phyloP scores from a whole-genome alignment of 1,140 invertebrate genomes.

The Cardiocondyla obscurior region DNA sequence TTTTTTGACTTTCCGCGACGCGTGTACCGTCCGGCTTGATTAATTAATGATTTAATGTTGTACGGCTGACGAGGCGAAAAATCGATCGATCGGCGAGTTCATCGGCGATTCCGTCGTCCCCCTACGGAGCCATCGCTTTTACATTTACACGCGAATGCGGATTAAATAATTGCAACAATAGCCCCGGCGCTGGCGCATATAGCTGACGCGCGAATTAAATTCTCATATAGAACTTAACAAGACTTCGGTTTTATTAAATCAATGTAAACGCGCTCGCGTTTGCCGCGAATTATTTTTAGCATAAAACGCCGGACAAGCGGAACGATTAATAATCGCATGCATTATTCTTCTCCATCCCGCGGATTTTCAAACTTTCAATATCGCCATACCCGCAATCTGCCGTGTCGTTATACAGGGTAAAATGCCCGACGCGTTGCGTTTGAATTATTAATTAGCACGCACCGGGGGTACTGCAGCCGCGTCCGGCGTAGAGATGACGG shows the following conservation, averaged over 20 bases:
- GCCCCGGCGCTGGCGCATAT: not conserved
- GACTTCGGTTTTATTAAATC: constrained; percentile 24
- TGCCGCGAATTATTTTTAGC: constrained; percentile 25
- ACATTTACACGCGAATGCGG: not conserved
- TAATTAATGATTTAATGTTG: constrained; percentile 39
- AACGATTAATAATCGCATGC: constrained; percentile 49
- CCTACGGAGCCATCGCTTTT: not conserved
- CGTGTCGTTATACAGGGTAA: constrained; percentile 24
- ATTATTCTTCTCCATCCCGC: constrained; percentile 38
- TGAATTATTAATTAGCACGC: constrained; percentile 54
- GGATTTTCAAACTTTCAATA: constrained; percentile 57
- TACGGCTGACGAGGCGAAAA: constrained; percentile 12
- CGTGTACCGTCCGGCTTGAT: constrained; percentile 3
- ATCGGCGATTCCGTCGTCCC: constrained; percentile 28
- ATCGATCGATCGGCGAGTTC: constrained; percentile 25
- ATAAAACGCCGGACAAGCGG: not conserved
- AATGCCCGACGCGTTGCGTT: constrained; percentile 29
- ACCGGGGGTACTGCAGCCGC: not conserved
- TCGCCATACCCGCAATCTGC: constrained; percentile 31
- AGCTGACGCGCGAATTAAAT: constrained; percentile 12
- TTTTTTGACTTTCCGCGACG: constrained; percentile 3
- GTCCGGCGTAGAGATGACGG: constrained; percentile 23
- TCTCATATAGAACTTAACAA: constrained; percentile 26
- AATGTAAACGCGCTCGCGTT: constrained; percentile 22
- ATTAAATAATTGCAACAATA: constrained; percentile 32